Percentiles rank a stretch among this genome's conserved stretches.
Conservation (phyloP, 1,140 invertebrate genomes). For the Drosophila repletoides region DNA sequence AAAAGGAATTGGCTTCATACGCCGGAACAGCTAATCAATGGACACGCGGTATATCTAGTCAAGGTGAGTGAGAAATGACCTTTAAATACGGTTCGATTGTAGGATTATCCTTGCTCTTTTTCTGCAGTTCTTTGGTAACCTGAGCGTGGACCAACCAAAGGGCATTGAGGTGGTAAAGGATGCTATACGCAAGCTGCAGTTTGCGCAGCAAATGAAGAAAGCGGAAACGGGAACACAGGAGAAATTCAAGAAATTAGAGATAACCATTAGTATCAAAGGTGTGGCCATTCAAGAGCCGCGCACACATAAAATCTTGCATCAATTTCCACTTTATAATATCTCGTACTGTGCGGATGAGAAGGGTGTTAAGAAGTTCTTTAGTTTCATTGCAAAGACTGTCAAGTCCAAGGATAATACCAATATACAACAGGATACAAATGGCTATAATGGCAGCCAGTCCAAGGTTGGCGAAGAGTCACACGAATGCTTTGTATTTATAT, state of each 20-base stretch:
- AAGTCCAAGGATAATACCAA: conserved; percentile 82
- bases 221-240: conserved; percentile 90
- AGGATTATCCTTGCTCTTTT: background rate
- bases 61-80: conserved; percentile 89
- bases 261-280: conserved; percentile 97
- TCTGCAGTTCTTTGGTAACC: conserved; percentile 94
- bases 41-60: conserved; percentile 97
- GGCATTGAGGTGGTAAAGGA: conserved; percentile 98
- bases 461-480: conserved; percentile 89
- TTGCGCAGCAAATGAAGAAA: conserved; percentile 95
- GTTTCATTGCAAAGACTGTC: conserved; percentile 97
- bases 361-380: conserved; percentile 97
- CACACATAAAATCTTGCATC: conserved; percentile 91
- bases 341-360: conserved; percentile 99
- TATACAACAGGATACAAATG: conserved; percentile 51
- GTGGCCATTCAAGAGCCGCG: conserved; percentile 94
- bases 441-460: conserved; percentile 48
- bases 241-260: conserved; percentile 96
- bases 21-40: conserved; percentile 94
- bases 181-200: conserved; percentile 96
- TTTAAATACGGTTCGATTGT: conserved; percentile 28
- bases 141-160: conserved; percentile 96
- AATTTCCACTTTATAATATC: conserved; percentile 98
- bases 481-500: conserved; percentile 97
- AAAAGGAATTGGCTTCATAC: conserved; percentile 95